These are phyloP conservation scores for Phacellophora camtschatica DNA, from an alignment of 30 jellyfish, hydroid and myxozoan species.

Conservation along the genomic window DNA sequence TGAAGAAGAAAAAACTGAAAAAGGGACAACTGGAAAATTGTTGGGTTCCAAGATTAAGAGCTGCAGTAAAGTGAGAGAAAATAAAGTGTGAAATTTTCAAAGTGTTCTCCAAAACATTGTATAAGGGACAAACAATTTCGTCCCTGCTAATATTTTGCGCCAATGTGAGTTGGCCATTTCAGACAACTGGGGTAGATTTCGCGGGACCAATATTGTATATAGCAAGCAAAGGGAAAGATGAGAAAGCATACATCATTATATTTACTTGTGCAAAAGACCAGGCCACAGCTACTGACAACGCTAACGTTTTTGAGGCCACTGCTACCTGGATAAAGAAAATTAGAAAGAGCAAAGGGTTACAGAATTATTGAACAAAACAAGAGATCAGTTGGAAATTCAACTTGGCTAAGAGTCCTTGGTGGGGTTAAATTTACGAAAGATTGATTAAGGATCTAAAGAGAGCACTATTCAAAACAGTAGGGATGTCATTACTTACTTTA, in stretches of 20 bases:
- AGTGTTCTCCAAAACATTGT: slow-evolving; percentile 33
- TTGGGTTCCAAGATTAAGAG: not conserved
- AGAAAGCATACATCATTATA: slow-evolving; percentile 13
- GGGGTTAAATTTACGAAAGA: not conserved
- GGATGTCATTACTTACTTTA: not conserved
- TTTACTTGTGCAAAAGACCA: slow-evolving; percentile 3
- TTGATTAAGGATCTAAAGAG: not conserved
- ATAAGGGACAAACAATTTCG: not conserved
- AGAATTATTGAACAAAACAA: not conserved
- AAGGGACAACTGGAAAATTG: slow-evolving; percentile 15
- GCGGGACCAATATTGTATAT: slow-evolving; percentile 21
- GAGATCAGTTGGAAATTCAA: not conserved
- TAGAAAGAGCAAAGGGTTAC: not conserved
- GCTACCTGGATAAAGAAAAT: slow-evolving; percentile 8
- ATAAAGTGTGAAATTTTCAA: slow-evolving; percentile 16
- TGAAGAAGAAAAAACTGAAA: not conserved
- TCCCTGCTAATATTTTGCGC: slow-evolving; percentile 27
- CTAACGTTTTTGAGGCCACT: not conserved
- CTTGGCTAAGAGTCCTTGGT: not conserved
- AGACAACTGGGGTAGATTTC: slow-evolving; percentile 30
- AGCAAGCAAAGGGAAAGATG: slow-evolving; percentile 28
- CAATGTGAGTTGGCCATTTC: slow-evolving; percentile 11
- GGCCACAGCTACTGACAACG: slow-evolving; percentile 21
- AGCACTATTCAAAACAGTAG: not conserved
- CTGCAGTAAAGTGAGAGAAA: slow-evolving; percentile 3